Evolutionary conservation across 2,113 vertebrate genomes (phyloP).

Genomic region (Argyrosomus japonicus): DNA sequence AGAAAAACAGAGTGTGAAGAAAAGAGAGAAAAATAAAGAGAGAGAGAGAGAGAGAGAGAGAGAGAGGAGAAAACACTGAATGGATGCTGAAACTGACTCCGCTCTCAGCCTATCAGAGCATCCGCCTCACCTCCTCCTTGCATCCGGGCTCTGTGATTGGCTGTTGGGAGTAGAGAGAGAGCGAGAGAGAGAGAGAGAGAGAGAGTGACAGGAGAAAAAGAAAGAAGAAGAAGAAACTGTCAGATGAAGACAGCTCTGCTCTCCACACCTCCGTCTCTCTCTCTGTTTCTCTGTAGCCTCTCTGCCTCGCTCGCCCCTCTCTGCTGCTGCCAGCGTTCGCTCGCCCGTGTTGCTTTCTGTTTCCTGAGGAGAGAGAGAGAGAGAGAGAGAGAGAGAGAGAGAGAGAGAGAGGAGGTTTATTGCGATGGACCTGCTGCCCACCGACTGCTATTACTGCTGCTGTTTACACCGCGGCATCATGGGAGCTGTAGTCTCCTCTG

Average conservation of each 20-base stretch:
- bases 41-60: background rate
- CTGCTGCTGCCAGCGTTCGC: background rate
- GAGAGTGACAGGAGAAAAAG: constrained; percentile 17
- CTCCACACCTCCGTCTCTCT: constrained; percentile 16
- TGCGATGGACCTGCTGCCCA: constrained; percentile 60
- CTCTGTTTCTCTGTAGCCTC: background rate
- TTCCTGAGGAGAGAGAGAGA: constrained; percentile 16
- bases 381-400: too few species aligned
- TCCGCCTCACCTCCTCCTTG: constrained; percentile 28
- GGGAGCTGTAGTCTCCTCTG: constrained; percentile 64
- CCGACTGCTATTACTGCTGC: constrained; percentile 44
- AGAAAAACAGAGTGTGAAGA: background rate
- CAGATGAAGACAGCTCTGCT: constrained; percentile 29
- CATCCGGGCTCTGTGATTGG: constrained; percentile 65
- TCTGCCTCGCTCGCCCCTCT: constrained; percentile 33
- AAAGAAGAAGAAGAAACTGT: constrained; percentile 46
- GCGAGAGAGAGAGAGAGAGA: constrained; percentile 20
- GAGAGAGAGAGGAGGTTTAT: background rate
- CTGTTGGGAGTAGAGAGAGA: constrained; percentile 27
- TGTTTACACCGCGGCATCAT: constrained; percentile 66
- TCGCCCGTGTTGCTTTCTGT: background rate
- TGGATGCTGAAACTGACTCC: constrained; percentile 45
- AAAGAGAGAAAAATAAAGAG: background rate
- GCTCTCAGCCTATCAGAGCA: constrained; percentile 62
- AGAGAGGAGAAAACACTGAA: constrained; percentile 56